These are phyloP conservation scores for Tyrophagus putrescentiae DNA, from an alignment of 1,140 invertebrate species.

Conservation along the genomic window DNA sequence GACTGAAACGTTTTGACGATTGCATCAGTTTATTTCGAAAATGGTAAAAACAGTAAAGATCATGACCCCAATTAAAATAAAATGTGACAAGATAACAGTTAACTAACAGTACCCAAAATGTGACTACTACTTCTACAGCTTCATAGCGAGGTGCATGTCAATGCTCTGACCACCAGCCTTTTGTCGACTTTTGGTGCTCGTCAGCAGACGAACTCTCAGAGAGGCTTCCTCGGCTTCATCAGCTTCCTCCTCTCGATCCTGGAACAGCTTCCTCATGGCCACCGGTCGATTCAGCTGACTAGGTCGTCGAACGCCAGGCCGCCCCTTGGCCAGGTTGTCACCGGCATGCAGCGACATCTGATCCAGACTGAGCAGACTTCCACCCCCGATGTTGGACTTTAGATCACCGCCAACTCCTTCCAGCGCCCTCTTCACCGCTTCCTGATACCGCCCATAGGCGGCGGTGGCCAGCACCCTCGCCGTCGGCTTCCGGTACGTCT, in stretches of 20 bases:
- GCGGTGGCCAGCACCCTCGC: constrained; percentile 43
- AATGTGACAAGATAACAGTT: no score
- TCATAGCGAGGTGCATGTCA: neutral
- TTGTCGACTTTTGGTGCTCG: neutral
- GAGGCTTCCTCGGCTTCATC: neutral
- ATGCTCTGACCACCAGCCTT: neutral
- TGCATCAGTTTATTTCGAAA: no score
- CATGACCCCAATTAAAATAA: no score
- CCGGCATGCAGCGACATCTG: neutral
- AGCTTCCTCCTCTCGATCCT: neutral
- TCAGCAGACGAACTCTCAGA: neutral
- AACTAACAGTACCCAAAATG: no score
- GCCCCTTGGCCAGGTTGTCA: constrained; percentile 2
- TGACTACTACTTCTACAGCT: neutral
- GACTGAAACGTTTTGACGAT: no score
- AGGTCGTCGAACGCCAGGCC: constrained; percentile 1
- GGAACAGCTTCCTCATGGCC: neutral
- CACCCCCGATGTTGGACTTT: neutral
- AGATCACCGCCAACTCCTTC: neutral
- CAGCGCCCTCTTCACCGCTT: constrained; percentile 19
- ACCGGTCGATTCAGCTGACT: neutral
- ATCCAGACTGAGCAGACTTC: neutral
- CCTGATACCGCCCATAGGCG: constrained; percentile 43
- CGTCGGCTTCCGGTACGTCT: constrained; percentile 51
- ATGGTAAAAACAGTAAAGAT: no score